These are phyloP conservation scores for Agriopis leucophaearia DNA, from an alignment of 2,888 invertebrate genomes.

Conservation along the genomic window DNA sequence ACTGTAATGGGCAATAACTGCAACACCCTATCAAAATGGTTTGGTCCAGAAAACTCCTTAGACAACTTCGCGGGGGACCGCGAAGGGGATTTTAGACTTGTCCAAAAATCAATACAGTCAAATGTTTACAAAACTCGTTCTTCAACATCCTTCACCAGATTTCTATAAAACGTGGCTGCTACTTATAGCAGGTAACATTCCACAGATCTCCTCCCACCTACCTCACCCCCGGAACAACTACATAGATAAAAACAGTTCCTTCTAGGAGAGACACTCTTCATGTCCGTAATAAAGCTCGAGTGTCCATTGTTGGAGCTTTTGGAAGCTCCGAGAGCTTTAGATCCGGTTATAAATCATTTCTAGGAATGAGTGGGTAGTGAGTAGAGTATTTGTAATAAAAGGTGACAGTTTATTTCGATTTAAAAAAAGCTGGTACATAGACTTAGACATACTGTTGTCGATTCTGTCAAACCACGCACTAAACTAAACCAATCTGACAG, in stretches of 20 bases:
- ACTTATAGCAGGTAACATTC: slow-evolving; percentile 67
- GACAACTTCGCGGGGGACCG: no score
- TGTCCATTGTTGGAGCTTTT: slow-evolving; percentile 54
- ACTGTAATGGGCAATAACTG: no score
- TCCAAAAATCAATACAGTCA: no score
- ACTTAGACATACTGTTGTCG: no score
- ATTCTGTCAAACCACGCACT: no score
- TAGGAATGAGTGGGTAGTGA: slow-evolving; percentile 27
- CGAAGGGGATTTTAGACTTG: no score
- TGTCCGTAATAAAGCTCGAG: slow-evolving; percentile 45
- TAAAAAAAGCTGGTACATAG: neutral
- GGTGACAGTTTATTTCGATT: neutral
- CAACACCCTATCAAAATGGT: no score
- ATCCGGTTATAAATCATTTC: slow-evolving; percentile 36
- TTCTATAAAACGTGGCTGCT: slow-evolving; percentile 52
- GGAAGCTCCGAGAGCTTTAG: slow-evolving; percentile 30
- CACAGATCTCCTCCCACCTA: slow-evolving; percentile 45
- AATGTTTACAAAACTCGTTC: neutral
- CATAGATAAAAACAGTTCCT: slow-evolving; percentile 63
- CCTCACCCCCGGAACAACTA: slow-evolving; percentile 56
- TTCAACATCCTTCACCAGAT: neutral
- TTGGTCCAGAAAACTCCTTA: no score
- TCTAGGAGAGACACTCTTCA: slow-evolving; percentile 63
- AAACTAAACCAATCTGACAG: no score
- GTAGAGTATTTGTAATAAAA: neutral